phyloP scores from a whole-genome alignment of 2,113 vertebrate genomes.

The Atlantisia rogersi region DNA sequence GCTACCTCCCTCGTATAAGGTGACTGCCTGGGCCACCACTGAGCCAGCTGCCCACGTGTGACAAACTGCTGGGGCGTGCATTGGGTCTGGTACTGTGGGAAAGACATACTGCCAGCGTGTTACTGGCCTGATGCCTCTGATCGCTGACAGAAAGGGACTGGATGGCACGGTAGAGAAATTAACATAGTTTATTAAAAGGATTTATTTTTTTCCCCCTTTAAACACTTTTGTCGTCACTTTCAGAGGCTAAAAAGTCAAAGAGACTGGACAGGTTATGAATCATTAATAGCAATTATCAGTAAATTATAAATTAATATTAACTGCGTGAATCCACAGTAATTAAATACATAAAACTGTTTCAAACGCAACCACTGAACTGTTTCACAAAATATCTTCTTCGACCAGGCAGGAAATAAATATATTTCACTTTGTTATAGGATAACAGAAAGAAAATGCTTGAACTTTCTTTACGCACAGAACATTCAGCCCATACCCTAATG shows the following conservation, averaged over 20 bases:
- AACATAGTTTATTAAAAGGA: neutral
- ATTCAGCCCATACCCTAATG: neutral
- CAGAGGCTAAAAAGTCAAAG: neutral
- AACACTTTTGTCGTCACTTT: neutral
- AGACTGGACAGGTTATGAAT: neutral
- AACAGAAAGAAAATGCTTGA: neutral
- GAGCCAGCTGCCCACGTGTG: accelerated
- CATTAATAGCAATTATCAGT: neutral
- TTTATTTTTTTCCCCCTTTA: neutral
- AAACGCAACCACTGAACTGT: neutral
- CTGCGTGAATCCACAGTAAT: neutral
- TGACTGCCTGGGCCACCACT: accelerated
- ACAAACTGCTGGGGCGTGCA: accelerated
- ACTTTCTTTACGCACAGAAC: neutral
- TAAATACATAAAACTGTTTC: neutral
- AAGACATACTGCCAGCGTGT: accelerated
- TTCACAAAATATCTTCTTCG: neutral
- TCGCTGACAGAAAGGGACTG: accelerated
- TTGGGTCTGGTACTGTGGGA: accelerated
- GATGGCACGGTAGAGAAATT: accelerated
- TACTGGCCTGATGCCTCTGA: accelerated
- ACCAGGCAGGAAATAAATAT: neutral
- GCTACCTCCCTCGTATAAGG: accelerated
- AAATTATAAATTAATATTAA: neutral
- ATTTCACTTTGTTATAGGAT: neutral